Evolutionary conservation across 2,113 vertebrate species (phyloP).

Genomic region (Marmota flaviventris): DNA sequence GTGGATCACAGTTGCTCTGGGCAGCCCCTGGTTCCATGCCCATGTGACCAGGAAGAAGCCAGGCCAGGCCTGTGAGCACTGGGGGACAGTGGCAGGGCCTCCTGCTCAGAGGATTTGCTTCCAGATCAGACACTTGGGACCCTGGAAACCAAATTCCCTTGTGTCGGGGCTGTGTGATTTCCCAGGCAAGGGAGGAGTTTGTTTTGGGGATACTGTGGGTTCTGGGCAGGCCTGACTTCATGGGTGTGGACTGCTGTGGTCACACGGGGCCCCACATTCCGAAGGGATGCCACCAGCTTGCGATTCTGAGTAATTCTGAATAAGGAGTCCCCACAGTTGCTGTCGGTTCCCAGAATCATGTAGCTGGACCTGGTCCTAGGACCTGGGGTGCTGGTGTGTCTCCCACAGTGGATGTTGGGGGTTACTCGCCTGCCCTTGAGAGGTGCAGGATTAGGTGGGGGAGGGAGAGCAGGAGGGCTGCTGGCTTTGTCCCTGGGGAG

Average conservation of each 20-base stretch:
- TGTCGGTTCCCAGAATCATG: neutral
- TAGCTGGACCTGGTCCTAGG: neutral
- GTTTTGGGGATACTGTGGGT: neutral
- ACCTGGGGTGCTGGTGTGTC: neutral
- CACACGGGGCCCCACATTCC: fast-evolving
- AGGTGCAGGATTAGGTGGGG: neutral
- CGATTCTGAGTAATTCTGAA: neutral
- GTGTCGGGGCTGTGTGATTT: neutral
- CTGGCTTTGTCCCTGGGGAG: neutral
- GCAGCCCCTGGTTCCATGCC: neutral
- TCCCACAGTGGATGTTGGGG: neutral
- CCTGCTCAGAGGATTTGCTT: neutral
- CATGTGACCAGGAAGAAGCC: neutral
- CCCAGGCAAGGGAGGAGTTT: neutral
- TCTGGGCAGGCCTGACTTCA: neutral
- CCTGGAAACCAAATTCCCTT: neutral
- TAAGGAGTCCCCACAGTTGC: neutral
- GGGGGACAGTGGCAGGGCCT: neutral
- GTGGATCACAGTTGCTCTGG: neutral
- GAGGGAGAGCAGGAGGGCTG: neutral
- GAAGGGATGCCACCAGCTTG: neutral
- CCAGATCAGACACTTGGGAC: neutral
- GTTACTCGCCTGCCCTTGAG: neutral
- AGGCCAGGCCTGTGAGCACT: neutral
- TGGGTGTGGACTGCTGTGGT: neutral